phyloP scores from a whole-genome alignment of 2,797 vertebrate genomes.

The Avahi laniger region DNA sequence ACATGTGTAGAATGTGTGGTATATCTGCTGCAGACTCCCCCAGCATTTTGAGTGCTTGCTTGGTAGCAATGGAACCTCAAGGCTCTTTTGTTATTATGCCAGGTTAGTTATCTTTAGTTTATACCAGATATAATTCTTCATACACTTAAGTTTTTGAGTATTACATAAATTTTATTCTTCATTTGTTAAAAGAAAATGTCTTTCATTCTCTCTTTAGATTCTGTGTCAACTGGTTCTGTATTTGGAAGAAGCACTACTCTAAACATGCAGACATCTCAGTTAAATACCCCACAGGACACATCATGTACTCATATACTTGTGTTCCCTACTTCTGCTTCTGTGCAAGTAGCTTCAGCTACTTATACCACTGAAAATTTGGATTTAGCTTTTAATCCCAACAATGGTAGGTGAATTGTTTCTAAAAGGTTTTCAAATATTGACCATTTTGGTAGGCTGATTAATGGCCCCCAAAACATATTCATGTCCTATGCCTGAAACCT shows the following conservation, averaged over 20 bases:
- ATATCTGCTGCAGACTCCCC: conserved; percentile 98
- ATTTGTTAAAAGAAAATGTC: conserved; percentile 47
- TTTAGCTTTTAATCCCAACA: conserved; percentile 96
- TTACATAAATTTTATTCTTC: not conserved
- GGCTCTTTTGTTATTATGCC: conserved; percentile 99
- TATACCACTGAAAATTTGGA: conserved; percentile 97
- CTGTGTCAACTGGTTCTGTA: conserved; percentile 97
- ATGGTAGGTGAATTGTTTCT: conserved; percentile 88
- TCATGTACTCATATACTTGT: conserved; percentile 99
- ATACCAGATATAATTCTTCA: conserved; percentile 53
- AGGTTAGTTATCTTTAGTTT: conserved; percentile 86
- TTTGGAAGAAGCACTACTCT: conserved; percentile 98
- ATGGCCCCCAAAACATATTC: not conserved
- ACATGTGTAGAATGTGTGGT: conserved; percentile 99
- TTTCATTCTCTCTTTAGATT: conserved; percentile 88
- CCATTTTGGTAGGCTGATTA: conserved; percentile 16
- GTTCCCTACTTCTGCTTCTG: conserved; percentile 97
- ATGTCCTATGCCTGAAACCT: not conserved
- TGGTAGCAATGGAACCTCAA: conserved; percentile 99
- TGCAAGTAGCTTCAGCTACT: conserved; percentile 95
- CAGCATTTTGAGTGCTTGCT: conserved; percentile 97
- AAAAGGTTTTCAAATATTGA: not conserved
- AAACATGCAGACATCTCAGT: conserved; percentile 98
- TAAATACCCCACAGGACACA: conserved; percentile 98
- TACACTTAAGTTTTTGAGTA: conserved; percentile 48